Conservation (phyloP, 2,888 invertebrate genomes). For the Thera britannica region DNA sequence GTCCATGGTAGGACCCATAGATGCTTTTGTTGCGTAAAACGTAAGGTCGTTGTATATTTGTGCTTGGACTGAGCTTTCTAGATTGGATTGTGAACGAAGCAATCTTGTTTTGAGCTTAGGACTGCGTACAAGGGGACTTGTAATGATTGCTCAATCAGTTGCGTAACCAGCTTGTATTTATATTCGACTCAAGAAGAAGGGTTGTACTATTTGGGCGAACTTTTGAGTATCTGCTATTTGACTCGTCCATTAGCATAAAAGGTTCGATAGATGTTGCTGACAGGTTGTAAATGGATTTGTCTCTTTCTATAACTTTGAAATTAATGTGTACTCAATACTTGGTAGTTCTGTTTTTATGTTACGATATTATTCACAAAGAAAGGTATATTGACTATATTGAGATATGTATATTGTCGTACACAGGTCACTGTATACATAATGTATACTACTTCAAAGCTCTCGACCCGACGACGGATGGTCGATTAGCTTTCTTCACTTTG, state of each 20-base stretch:
- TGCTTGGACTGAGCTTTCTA: constrained; percentile 6
- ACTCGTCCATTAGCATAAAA: too few species aligned
- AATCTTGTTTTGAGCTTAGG: constrained; percentile 10
- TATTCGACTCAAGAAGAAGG: neutral
- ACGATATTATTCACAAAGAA: too few species aligned
- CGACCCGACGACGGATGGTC: constrained; percentile 26
- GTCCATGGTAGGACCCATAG: neutral
- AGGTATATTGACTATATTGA: too few species aligned
- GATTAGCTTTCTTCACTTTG: constrained; percentile 39
- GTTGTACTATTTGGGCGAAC: too few species aligned
- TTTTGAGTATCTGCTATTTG: too few species aligned
- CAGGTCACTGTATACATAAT: constrained; percentile 8
- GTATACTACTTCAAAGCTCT: constrained; percentile 27
- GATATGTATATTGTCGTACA: neutral
- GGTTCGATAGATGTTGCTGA: too few species aligned
- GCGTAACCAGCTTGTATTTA: neutral
- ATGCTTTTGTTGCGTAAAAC: constrained; percentile 7
- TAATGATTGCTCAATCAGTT: constrained; percentile 7
- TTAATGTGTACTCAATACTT: too few species aligned
- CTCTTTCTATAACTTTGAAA: too few species aligned
- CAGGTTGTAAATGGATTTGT: too few species aligned
- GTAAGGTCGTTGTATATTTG: constrained; percentile 8
- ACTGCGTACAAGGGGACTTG: neutral
- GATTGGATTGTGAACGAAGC: constrained; percentile 14
- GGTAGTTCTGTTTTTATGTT: too few species aligned